Conservation (phyloP, 2,797 vertebrate genomes). For the Sebastiscus tertius region DNA sequence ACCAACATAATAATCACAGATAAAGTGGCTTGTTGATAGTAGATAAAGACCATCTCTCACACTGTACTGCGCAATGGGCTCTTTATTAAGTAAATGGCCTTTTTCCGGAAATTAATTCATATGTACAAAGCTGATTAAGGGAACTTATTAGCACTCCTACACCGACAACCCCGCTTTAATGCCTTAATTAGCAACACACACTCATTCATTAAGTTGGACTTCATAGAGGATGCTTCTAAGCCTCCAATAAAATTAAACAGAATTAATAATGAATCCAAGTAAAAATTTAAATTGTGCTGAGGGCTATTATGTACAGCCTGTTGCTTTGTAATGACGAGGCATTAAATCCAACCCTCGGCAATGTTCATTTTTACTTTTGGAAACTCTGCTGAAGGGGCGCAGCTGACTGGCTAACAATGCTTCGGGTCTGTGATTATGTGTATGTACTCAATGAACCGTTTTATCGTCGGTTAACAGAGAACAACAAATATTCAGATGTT, state of each 20-base stretch:
- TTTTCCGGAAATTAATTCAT: constrained; percentile 49
- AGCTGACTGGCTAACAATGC: not conserved
- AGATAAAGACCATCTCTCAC: constrained; percentile 17
- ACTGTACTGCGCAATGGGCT: constrained; percentile 1
- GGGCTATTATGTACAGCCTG: not conserved
- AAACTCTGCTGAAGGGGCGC: not conserved
- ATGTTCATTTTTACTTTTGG: not conserved
- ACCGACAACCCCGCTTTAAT: constrained; percentile 31
- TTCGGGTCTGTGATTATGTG: not conserved
- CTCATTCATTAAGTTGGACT: constrained; percentile 50
- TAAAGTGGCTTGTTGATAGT: not conserved
- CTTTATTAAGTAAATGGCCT: constrained; percentile 23
- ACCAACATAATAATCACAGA: not conserved
- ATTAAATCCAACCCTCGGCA: not conserved
- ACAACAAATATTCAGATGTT: not conserved
- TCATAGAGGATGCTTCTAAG: constrained; percentile 30
- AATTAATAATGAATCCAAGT: constrained; percentile 43
- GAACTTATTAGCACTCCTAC: constrained; percentile 44
- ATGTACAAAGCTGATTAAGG: constrained; percentile 48
- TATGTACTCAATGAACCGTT: not conserved
- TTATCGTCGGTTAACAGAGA: not conserved
- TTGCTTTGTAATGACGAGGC: constrained; percentile 7
- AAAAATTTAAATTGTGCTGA: not conserved
- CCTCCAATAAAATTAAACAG: constrained; percentile 29
- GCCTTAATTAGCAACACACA: constrained; percentile 53